Percentiles rank a stretch among this genome's conserved stretches.
Evolutionary conservation across 2,888 invertebrate species (phyloP).

Genomic region (Tolmerus cingulatus): DNA sequence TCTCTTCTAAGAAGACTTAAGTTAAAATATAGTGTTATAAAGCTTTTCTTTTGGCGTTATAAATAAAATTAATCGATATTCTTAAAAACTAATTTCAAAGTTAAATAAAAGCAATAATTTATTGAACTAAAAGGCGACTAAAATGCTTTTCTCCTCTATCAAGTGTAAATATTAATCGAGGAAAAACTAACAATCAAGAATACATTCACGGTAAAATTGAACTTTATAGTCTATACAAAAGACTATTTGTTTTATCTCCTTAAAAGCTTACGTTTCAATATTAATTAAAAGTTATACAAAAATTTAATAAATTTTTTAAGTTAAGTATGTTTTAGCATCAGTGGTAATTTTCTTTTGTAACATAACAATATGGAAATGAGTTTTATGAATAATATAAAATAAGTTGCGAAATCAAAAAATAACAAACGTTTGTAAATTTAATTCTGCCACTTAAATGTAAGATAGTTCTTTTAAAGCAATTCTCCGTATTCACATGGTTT

Average conservation of each 20-base stretch:
- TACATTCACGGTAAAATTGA: slow-evolving; percentile 25
- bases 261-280: neutral
- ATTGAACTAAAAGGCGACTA: neutral
- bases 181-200: neutral
- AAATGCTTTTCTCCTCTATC: neutral
- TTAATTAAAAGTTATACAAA: neutral
- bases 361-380: slow-evolving; percentile 3
- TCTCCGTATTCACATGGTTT: neutral
- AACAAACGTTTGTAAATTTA: neutral
- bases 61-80: neutral
- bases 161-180: neutral
- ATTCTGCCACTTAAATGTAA: neutral
- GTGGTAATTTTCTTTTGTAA: neutral
- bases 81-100: neutral
- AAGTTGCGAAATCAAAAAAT: neutral
- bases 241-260: neutral
- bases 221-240: neutral
- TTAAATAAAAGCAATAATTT: neutral
- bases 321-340: slow-evolving; percentile 1
- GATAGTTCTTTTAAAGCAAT: slow-evolving; percentile 1
- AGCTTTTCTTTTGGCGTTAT: slow-evolving; percentile 16
- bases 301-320: neutral
- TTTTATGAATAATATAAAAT: neutral
- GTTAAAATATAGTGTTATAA: slow-evolving; percentile 17
- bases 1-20: slow-evolving; percentile 13